Evolutionary conservation across 2,888 invertebrate genomes (phyloP), one percentile per base, ranked within the genome.

Genomic region (Cephus pulcher): DNA sequence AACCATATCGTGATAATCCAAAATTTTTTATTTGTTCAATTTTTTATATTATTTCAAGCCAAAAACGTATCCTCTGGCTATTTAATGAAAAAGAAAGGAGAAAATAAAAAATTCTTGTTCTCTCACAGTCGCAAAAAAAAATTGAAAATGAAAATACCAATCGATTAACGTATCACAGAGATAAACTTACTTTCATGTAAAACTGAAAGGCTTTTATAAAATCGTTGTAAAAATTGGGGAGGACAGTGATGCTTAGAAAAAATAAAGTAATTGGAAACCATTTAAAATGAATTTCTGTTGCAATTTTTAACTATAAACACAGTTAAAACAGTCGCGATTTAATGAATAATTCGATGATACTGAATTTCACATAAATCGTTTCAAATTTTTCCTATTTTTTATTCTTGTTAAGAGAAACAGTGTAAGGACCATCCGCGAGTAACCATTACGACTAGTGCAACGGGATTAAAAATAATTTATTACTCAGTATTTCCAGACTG

Each of bases 401-500:
- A 56, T 56, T 56, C 9, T 9, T 56, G 1, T 2, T 9, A 56
- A 56, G 56, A 1, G 23, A 56, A 56, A 56, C 23, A 56, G 9
- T 1, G 1, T 15, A 37, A 37, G 37, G 12, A 37, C 23, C 23
- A 56, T 56, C 23, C 56, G 23, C 56, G 23, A 77, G 34, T 75
- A 80, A 81, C 79, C 81, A 79, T 84, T 82, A 81, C 80, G 79
- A 80, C 82, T 76, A 12, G 82, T 73, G 75, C 78, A 81, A 80
- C 73, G 79, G 73, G 79, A 75, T 79, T 83, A 82, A 77, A 77
- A 83, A 83, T 74, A 80, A 86, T 84, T 85, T 81, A 83, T 85
- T 73, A 76, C 78, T 74, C 77, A 75, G 74, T n/a, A 35, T 77
- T 75, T 79, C 70, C 80, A 74, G 75, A 74, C 69, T 78, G 78